Conservation (phyloP, 2,113 vertebrate genomes). For the Serinus canaria region DNA sequence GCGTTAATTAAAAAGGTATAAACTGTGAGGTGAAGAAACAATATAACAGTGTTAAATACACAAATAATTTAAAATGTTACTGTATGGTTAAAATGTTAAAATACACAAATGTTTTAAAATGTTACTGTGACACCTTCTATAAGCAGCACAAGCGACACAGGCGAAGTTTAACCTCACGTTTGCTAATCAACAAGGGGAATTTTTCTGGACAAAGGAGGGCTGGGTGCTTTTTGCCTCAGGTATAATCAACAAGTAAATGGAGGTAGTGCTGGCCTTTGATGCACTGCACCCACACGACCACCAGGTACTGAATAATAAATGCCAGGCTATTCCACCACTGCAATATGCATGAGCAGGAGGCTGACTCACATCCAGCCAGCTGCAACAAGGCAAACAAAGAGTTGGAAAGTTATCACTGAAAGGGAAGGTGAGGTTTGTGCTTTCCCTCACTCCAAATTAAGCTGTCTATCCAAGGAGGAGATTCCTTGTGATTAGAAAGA, state of each 20-base stretch:
- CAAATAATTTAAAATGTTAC: neutral
- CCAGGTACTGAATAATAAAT: constrained; percentile 44
- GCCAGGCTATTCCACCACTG: neutral
- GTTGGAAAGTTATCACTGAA: constrained; percentile 5
- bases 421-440: neutral
- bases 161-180: rapidly evolving
- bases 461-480: neutral
- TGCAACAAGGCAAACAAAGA: constrained; percentile 41
- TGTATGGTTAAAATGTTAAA: too few relatives aligned
- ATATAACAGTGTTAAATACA: neutral
- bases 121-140: neutral
- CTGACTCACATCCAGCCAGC: constrained; percentile 19
- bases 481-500: neutral
- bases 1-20: neutral
- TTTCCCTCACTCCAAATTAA: neutral
- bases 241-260: neutral
- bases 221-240: neutral
- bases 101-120: too few relatives aligned
- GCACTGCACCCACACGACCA: neutral
- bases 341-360: constrained; percentile 2
- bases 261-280: neutral
- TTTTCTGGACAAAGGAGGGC: neutral
- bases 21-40: neutral
- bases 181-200: neutral
- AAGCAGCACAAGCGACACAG: neutral